These are phyloP conservation scores for Hyla sarda DNA, from an alignment of 2,113 vertebrate genomes.

Conservation along the genomic window DNA sequence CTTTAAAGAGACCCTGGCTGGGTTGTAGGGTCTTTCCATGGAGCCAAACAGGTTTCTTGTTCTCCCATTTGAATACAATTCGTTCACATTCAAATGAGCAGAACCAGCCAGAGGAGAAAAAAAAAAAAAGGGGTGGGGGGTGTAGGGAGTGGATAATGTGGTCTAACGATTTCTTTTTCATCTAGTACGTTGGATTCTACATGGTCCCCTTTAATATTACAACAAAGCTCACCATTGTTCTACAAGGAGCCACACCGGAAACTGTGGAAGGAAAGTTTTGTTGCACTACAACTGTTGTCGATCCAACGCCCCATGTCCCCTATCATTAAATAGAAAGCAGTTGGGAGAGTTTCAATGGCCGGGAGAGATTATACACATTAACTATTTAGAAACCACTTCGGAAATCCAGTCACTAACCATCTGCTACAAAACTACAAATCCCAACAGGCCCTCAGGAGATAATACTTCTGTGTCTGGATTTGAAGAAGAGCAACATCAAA, in stretches of 20 bases:
- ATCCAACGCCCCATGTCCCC: background rate
- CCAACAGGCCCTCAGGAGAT: background rate
- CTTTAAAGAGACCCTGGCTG: background rate
- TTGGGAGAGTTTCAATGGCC: constrained; percentile 17
- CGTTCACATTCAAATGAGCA: no score
- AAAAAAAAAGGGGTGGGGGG: no score
- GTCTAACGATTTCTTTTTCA: background rate
- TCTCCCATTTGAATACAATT: no score
- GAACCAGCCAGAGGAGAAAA: no score
- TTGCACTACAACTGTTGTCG: background rate
- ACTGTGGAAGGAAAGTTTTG: constrained; percentile 5
- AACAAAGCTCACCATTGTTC: constrained; percentile 26
- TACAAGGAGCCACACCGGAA: background rate
- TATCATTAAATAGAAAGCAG: constrained; percentile 34
- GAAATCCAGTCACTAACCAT: background rate
- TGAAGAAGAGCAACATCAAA: background rate
- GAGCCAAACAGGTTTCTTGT: no score
- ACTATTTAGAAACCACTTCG: constrained; percentile 4
- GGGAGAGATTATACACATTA: background rate
- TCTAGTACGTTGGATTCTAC: background rate
- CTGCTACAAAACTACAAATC: background rate
- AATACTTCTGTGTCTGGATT: background rate
- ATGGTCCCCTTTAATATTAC: background rate
- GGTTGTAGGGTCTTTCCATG: background rate
- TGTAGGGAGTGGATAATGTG: background rate